Evolutionary conservation across 2,888 invertebrate species (phyloP), one percentile per base, ranked within the genome.

Genomic region (Limnephilus lunatus): DNA sequence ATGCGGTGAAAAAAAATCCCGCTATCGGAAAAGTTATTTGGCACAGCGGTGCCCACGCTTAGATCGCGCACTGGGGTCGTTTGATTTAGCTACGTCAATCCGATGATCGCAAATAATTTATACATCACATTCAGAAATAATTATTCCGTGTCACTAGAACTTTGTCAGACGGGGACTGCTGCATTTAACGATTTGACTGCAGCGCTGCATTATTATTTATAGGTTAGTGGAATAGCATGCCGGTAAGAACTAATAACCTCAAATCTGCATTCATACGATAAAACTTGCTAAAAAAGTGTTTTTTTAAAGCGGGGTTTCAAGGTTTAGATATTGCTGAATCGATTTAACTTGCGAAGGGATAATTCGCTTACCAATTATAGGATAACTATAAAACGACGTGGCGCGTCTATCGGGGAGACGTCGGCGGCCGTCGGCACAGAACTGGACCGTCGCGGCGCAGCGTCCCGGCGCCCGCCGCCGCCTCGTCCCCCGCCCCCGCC

Each of bases 391-490:
- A 81, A 81, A 68, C 92, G 93, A 93, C 94, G 94, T 94, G 94
- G 94, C 94, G 94, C 94, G 95, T 94, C 94, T 94, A 94, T 94
- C 94, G 94, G 94, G 94, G 94, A 94, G 94, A 94, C 94, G 94
- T 95, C 95, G 95, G 95, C 95, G 95, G 94, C 92, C 94, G 93
- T 90, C 92, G 94, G 94, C 94, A 95, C 94, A 95, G 94, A 94
- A 94, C 94, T 94, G 95, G 94, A 95, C 95, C 95, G 95, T 94
- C 94, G 94, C 94, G 94, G 94, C 94, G 94, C 94, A 94, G 94
- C 94, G 94, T 91, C 94, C 94, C 94, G 94, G 94, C 94, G 94
- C 94, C 94, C 94, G 94, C 94, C 68, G 94, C 94, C 94, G 94
- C 94, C 94, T 12, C 44, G 44, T 44, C 12, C 44, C 94, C 94